phyloP scores from a whole-genome alignment of 2,113 vertebrate species.

The Asarcornis scutulata region DNA sequence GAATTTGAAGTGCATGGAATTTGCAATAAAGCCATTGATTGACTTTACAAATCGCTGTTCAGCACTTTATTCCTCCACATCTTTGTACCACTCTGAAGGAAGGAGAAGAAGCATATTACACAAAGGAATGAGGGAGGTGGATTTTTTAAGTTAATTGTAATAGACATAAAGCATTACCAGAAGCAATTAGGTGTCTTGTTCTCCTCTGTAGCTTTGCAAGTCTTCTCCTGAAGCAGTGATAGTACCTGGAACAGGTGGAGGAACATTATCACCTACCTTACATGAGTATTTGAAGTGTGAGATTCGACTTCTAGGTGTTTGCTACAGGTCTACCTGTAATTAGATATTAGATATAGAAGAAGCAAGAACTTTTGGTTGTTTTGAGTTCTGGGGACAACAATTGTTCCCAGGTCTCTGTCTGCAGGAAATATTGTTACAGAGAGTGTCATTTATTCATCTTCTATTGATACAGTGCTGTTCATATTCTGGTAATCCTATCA shows the following conservation, averaged over 20 bases:
- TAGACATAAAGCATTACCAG: not conserved
- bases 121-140: not conserved
- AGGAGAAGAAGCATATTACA: not conserved
- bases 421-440: not conserved
- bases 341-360: not conserved
- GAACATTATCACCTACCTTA: not conserved
- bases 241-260: not conserved
- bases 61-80: not conserved
- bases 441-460: not conserved
- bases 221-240: not conserved
- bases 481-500: not conserved
- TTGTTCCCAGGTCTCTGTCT: not conserved
- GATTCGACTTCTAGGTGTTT: fast-evolving
- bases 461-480: not conserved
- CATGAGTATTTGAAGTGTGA: not conserved
- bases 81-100: not conserved
- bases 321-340: not conserved
- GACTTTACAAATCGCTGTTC: not conserved
- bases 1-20: not conserved
- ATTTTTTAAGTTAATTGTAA: not conserved
- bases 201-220: not conserved
- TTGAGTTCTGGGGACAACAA: not conserved
- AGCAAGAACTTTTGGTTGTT: not conserved
- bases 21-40: not conserved
- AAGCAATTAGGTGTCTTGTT: not conserved